Conservation (phyloP, 2,113 vertebrate genomes). For the Oreochromis niloticus region DNA sequence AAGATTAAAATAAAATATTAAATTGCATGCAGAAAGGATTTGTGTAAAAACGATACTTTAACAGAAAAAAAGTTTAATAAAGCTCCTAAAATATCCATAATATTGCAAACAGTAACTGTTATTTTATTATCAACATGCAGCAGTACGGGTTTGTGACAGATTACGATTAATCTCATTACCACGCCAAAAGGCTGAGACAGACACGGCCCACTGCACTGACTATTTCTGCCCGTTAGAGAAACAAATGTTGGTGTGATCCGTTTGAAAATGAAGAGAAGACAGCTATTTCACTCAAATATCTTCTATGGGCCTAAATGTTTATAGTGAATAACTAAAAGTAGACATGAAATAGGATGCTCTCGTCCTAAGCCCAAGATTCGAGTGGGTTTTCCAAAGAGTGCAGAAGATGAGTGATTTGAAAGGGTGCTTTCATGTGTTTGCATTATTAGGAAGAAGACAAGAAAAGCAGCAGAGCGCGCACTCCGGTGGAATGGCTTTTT, state of each 20-base stretch:
- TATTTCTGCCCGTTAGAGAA: background rate
- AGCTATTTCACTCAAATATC: background rate
- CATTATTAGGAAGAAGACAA: background rate
- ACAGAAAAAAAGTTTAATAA: background rate
- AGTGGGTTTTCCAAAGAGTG: background rate
- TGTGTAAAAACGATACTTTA: background rate
- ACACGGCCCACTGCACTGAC: background rate
- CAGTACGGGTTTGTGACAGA: background rate
- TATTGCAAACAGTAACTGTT: background rate
- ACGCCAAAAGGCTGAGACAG: background rate
- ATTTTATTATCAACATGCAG: background rate
- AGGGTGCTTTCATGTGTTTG: background rate
- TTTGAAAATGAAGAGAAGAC: background rate
- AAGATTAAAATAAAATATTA: background rate
- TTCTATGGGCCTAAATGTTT: background rate
- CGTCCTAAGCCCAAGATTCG: background rate
- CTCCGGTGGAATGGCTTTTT: background rate
- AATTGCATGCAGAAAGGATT: background rate
- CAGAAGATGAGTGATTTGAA: background rate
- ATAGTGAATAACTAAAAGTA: background rate
- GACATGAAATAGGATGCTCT: background rate
- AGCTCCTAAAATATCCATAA: background rate
- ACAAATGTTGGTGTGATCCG: background rate
- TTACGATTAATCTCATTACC: background rate
- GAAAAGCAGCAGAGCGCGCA: background rate